These are phyloP conservation scores for Megastigmus dorsalis DNA, from an alignment of 2,888 invertebrate species.

Conservation along the genomic window DNA sequence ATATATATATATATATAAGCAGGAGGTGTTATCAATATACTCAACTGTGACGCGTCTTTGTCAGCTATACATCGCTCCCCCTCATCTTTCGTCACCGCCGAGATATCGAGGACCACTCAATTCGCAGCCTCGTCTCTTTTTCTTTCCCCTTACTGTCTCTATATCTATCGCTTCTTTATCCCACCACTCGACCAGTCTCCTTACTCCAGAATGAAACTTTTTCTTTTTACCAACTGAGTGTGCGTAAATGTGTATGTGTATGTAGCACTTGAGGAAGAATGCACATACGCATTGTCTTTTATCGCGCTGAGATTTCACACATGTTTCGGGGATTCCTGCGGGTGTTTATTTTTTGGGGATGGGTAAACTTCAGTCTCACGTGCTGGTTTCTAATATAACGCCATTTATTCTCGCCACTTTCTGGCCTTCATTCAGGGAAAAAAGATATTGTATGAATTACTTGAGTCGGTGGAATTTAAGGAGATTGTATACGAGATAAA, in stretches of 20 bases:
- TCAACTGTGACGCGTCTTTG: background rate
- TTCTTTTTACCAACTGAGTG: background rate
- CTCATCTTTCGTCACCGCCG: conserved; percentile 5
- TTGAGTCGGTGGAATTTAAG: background rate
- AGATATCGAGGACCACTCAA: conserved; percentile 44
- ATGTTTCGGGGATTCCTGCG: background rate
- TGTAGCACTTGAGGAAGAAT: background rate
- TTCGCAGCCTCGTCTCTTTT: conserved; percentile 8
- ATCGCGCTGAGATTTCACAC: background rate
- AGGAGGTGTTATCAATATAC: conserved; percentile 29
- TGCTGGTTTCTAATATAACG: background rate
- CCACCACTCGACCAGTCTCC: background rate
- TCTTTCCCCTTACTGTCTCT: background rate
- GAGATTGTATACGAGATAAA: background rate
- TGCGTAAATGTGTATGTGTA: background rate
- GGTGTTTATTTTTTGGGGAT: background rate
- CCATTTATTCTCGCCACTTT: background rate
- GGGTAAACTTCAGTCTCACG: background rate
- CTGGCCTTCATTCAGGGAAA: too few relatives aligned
- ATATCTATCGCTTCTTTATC: background rate
- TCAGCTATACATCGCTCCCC: background rate
- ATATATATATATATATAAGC: background rate
- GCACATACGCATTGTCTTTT: background rate
- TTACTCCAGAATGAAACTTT: background rate
- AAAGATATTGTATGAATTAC: background rate